Evolutionary conservation across 2,888 invertebrate species (phyloP).

Genomic region (Carcina quercana): DNA sequence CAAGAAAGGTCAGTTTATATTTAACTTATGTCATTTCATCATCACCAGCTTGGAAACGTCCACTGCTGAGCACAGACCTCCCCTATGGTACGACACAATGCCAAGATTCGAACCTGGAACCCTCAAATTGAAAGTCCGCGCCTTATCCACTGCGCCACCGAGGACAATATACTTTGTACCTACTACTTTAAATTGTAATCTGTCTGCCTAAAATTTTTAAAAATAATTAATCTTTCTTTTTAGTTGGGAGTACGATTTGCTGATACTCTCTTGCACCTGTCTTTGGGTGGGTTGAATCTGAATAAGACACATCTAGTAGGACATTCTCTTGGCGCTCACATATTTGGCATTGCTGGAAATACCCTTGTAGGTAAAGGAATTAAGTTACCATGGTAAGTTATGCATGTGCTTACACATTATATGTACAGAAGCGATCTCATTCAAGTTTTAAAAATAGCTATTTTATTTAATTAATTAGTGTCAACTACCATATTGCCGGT

Average conservation of each 20-base stretch:
- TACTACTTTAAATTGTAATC: not conserved
- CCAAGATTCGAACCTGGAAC: too few species aligned
- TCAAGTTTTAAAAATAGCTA: too few species aligned
- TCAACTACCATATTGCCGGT: too few species aligned
- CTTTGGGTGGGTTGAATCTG: conserved; percentile 41
- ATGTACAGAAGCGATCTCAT: too few species aligned
- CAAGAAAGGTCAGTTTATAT: conserved; percentile 42
- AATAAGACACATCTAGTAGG: conserved; percentile 51
- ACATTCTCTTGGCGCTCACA: conserved; percentile 59
- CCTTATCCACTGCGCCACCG: not conserved
- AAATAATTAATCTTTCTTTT: too few species aligned
- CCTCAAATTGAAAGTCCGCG: not conserved
- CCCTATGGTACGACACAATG: too few species aligned
- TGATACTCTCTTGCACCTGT: conserved; percentile 35
- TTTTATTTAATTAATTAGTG: too few species aligned
- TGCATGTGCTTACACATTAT: not conserved
- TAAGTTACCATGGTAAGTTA: conserved; percentile 41
- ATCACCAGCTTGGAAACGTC: too few species aligned
- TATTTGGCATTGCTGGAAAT: conserved; percentile 56
- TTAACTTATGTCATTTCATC: too few species aligned
- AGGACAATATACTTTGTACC: not conserved
- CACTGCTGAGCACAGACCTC: not conserved
- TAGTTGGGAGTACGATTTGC: conserved; percentile 46
- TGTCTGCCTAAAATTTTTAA: conserved; percentile 4
- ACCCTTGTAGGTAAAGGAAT: conserved; percentile 31